phyloP scores from a whole-genome alignment of 2,113 vertebrate species.

The Fulica atra region DNA sequence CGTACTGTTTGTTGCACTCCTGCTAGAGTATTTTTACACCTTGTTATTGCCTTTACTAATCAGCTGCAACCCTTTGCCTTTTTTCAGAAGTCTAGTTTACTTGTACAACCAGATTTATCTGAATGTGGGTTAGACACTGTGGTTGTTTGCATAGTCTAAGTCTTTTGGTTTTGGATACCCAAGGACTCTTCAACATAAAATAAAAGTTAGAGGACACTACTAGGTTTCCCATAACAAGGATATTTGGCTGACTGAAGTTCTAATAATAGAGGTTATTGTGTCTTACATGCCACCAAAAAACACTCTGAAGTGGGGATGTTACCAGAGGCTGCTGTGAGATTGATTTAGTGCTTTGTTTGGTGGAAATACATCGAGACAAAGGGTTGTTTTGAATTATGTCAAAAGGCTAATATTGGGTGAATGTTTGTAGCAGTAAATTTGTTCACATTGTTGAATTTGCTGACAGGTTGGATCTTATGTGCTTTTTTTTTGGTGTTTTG shows the following conservation, averaged over 20 bases:
- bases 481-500: slow-evolving; percentile 77
- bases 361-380: slow-evolving; percentile 40
- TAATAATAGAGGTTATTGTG: slow-evolving; percentile 43
- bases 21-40: slow-evolving; percentile 68
- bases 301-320: slow-evolving; percentile 33
- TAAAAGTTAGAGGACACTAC: not conserved
- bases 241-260: not conserved
- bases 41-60: slow-evolving; percentile 70
- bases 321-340: not conserved
- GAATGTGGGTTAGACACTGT: not conserved
- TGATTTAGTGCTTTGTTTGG: slow-evolving; percentile 34
- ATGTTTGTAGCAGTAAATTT: slow-evolving; percentile 67
- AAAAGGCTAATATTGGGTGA: slow-evolving; percentile 67
- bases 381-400: slow-evolving; percentile 63
- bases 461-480: slow-evolving; percentile 70
- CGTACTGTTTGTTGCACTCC: slow-evolving; percentile 69
- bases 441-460: slow-evolving; percentile 72
- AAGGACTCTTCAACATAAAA: not conserved
- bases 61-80: slow-evolving; percentile 31
- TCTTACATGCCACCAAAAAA: slow-evolving; percentile 28
- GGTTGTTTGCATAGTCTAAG: slow-evolving; percentile 7
- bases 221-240: not conserved
- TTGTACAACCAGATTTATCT: slow-evolving; percentile 39
- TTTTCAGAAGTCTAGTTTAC: slow-evolving; percentile 43
- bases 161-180: slow-evolving; percentile 4